A percentile compares a stretch with the other conserved stretches of the same genome.
These are phyloP conservation scores for Nemoura dubitans DNA, from an alignment of 2,888 invertebrate genomes.

Conservation along the genomic window DNA sequence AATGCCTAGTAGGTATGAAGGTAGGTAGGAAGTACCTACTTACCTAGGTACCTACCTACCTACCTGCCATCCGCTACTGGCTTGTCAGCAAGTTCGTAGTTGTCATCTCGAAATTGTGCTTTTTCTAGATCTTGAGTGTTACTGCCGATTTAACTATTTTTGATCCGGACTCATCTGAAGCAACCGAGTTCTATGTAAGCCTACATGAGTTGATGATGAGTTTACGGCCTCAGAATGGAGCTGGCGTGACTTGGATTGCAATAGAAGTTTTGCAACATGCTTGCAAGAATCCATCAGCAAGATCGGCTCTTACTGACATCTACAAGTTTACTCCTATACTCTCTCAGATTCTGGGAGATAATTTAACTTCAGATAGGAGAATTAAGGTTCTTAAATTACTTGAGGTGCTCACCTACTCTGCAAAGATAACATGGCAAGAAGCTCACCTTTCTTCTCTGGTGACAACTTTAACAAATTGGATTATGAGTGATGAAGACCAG, in stretches of 20 bases:
- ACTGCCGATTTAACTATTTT: constrained; percentile 72
- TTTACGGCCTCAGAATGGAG: constrained; percentile 61
- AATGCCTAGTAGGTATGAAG: too few species aligned
- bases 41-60: too few species aligned
- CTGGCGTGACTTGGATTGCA: constrained; percentile 71
- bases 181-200: constrained; percentile 73
- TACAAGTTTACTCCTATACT: constrained; percentile 76
- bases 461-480: constrained; percentile 73
- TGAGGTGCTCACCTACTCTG: constrained; percentile 81
- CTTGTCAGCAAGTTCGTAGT: too few species aligned
- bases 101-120: too few species aligned
- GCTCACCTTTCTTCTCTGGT: constrained; percentile 75
- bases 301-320: constrained; percentile 72
- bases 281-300: constrained; percentile 69
- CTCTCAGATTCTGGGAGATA: constrained; percentile 68
- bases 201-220: constrained; percentile 72
- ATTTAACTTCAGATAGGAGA: constrained; percentile 71
- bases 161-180: constrained; percentile 71
- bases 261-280: constrained; percentile 72
- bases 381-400: constrained; percentile 70
- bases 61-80: too few species aligned
- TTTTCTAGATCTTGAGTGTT: constrained; percentile 69
- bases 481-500: constrained; percentile 63
- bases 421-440: constrained; percentile 82
- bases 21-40: too few species aligned